Evolutionary conservation across 2,888 invertebrate genomes (phyloP).

Genomic region (Folsomia candida): DNA sequence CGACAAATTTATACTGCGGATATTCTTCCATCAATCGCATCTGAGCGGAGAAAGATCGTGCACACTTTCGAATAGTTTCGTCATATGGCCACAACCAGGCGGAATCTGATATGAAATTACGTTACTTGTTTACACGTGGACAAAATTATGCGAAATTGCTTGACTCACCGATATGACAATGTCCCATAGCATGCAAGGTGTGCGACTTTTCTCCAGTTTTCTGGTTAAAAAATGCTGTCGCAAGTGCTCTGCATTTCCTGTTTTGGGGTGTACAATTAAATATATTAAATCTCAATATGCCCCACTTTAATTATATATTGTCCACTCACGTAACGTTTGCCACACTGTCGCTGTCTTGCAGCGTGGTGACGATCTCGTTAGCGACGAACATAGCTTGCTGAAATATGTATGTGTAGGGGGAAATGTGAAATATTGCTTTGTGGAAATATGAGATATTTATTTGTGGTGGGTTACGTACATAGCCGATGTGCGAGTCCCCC

Average conservation of each 20-base stretch:
- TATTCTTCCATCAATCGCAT: slow-evolving; percentile 57
- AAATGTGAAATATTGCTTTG: too few species aligned
- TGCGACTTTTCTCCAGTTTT: slow-evolving; percentile 56
- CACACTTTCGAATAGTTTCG: slow-evolving; percentile 58
- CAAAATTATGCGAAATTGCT: too few species aligned
- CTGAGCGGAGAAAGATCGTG: slow-evolving; percentile 56
- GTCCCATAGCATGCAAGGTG: slow-evolving; percentile 56
- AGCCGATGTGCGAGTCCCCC: slow-evolving; percentile 54
- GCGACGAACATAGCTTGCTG: slow-evolving; percentile 56
- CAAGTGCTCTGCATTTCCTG: slow-evolving; percentile 50
- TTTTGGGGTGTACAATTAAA: too few species aligned
- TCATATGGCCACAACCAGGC: slow-evolving; percentile 60
- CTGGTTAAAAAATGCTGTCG: slow-evolving; percentile 53
- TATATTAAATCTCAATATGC: background rate
- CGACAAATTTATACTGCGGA: slow-evolving; percentile 56
- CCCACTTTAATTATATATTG: background rate
- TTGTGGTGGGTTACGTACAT: slow-evolving; percentile 38
- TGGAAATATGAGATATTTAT: too few species aligned
- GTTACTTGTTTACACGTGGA: too few species aligned
- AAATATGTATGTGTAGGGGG: background rate
- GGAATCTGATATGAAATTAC: slow-evolving; percentile 41
- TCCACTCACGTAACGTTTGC: background rate
- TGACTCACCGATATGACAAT: slow-evolving; percentile 58
- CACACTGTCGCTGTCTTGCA: background rate
- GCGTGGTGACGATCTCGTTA: slow-evolving; percentile 57